Conservation (phyloP, 2,113 vertebrate genomes). For the Eupsittula cactorum region DNA sequence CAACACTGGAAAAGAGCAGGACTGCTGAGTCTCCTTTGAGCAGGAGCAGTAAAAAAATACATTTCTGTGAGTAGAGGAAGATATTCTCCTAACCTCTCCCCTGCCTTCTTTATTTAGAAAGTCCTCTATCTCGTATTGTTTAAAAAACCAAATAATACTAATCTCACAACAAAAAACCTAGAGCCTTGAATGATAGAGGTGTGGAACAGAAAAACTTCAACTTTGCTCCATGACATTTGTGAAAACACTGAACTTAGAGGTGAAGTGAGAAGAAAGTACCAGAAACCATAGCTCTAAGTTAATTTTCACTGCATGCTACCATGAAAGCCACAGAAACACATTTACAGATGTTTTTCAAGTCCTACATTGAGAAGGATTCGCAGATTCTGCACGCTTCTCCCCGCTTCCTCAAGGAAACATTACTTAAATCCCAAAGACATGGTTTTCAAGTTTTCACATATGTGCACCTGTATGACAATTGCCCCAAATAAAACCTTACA, state of each 20-base stretch:
- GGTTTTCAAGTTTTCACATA: neutral
- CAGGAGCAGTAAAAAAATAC: neutral
- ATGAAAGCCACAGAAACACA: neutral
- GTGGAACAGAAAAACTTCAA: neutral
- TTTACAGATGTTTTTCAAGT: neutral
- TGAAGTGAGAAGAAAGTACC: neutral
- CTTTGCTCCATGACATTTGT: neutral
- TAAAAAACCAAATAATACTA: neutral
- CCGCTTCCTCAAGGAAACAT: neutral
- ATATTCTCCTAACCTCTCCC: neutral
- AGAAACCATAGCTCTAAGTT: neutral
- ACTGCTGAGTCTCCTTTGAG: neutral
- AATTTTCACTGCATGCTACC: neutral
- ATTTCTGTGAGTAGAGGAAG: neutral
- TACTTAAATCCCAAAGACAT: neutral
- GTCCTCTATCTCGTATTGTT: neutral
- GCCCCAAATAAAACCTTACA: neutral
- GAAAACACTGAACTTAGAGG: neutral
- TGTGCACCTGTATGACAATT: neutral
- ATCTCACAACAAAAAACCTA: neutral
- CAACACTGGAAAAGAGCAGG: neutral
- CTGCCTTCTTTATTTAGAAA: neutral
- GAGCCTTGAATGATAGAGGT: neutral
- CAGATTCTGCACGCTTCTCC: neutral
- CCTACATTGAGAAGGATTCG: neutral